Conservation (phyloP, 2,888 invertebrate genomes). For the Sphaeridia pumilis region DNA sequence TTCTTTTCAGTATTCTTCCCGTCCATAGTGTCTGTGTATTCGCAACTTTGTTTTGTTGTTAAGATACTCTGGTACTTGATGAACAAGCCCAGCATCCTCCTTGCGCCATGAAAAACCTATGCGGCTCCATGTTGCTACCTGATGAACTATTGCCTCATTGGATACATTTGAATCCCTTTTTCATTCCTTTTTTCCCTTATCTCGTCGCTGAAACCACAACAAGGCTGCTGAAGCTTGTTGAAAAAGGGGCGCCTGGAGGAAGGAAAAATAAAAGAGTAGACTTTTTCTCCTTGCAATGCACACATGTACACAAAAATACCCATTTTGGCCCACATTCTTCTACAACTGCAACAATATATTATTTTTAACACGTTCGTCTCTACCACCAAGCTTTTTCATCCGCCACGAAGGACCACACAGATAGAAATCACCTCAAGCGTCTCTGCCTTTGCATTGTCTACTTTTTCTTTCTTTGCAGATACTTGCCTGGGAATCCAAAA, state of each 20-base stretch:
- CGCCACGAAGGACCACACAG: background rate
- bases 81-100: no score
- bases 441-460: background rate
- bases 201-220: background rate
- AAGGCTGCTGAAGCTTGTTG: background rate
- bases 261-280: background rate
- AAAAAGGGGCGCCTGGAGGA: background rate
- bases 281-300: background rate
- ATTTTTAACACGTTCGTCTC: no score
- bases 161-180: background rate
- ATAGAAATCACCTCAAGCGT: background rate
- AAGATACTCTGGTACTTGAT: no score
- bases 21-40: no score
- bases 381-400: no score
- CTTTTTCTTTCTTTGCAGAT: no score
- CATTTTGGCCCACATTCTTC: background rate
- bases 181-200: background rate
- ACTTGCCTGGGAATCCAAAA: no score
- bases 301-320: background rate
- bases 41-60: no score
- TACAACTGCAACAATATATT: no score
- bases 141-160: constrained; percentile 3
- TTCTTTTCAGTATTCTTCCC: no score
- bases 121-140: background rate
- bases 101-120: background rate